phyloP scores from a whole-genome alignment of 2,888 invertebrate species.

The Hyppa rectilinea region DNA sequence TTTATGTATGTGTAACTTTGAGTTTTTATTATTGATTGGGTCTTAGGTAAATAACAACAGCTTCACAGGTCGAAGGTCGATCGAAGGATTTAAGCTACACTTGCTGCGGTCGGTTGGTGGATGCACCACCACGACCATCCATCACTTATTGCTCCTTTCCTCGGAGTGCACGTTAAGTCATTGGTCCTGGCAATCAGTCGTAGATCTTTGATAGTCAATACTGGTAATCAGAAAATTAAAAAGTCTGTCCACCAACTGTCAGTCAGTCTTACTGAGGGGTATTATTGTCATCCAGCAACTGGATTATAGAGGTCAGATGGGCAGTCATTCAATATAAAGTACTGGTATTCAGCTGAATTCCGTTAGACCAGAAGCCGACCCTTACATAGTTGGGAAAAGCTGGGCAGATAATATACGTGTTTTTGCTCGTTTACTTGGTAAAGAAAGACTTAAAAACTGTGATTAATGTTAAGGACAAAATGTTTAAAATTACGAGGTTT shows the following conservation, averaged over 20 bases:
- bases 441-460: background rate
- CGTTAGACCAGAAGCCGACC: background rate
- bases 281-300: background rate
- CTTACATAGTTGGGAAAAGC: background rate
- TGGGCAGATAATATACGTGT: background rate
- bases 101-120: background rate
- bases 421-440: background rate
- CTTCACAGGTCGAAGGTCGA: no score
- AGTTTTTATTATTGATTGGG: no score
- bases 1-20: background rate
- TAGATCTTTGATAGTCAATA: background rate
- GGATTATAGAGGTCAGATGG: background rate
- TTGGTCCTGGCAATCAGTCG: background rate
- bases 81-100: no score
- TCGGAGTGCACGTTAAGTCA: no score
- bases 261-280: background rate
- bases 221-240: background rate
- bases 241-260: no score
- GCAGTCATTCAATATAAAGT: background rate
- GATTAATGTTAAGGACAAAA: background rate
- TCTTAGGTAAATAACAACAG: no score
- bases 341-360: background rate
- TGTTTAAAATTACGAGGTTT: background rate
- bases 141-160: background rate
- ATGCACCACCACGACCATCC: background rate